Conservation (phyloP, 2,888 invertebrate species). For the Coelinius sp. region DNA sequence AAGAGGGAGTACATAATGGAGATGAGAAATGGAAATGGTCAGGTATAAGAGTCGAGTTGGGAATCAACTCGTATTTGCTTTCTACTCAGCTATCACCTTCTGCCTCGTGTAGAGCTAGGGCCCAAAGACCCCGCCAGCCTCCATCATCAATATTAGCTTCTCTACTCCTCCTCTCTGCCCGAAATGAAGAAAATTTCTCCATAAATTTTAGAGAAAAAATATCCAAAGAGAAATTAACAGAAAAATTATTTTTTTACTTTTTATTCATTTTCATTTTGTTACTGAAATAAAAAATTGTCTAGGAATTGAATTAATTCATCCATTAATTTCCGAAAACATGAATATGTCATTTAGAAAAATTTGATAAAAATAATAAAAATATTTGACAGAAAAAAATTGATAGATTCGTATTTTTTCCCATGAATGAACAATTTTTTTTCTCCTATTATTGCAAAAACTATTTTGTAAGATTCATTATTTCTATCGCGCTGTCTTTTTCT, state of each 20-base stretch:
- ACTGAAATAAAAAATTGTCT: too few relatives aligned
- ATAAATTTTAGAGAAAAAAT: neutral
- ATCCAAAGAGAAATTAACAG: neutral
- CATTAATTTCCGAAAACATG: too few relatives aligned
- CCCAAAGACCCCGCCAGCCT: neutral
- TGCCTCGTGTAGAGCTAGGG: neutral
- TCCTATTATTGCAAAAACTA: neutral
- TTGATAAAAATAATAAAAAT: too few relatives aligned
- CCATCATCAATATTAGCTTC: neutral
- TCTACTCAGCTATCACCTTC: slow-evolving; percentile 13
- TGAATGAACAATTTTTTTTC: neutral
- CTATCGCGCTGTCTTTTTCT: neutral
- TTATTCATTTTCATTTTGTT: neutral
- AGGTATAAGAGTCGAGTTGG: neutral
- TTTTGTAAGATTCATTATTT: neutral
- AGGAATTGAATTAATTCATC: too few relatives aligned
- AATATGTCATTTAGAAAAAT: too few relatives aligned
- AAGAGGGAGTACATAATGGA: slow-evolving; percentile 14
- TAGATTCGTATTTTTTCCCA: neutral
- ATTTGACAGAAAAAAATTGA: neutral
- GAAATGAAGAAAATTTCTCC: neutral
- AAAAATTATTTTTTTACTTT: neutral
- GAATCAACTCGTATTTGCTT: neutral
- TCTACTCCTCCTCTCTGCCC: neutral
- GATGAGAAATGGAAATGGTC: slow-evolving; percentile 4